Evolutionary conservation across 2,113 vertebrate species (phyloP), one percentile per base, ranked within the genome.

Genomic region (Micromys minutus): DNA sequence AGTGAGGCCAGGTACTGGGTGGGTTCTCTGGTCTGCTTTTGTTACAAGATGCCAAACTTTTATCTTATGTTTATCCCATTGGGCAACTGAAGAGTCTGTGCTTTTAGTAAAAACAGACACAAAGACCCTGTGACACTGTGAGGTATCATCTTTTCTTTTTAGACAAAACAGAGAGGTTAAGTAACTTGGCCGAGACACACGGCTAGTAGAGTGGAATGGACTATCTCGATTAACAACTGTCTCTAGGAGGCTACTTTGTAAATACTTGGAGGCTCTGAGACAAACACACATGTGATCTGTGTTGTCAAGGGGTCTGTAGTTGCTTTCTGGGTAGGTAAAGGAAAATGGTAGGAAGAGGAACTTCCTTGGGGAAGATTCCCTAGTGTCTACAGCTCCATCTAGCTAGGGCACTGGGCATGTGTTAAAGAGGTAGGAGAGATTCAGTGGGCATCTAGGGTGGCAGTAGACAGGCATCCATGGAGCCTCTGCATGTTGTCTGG

Each of bases 161-260:
- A 92, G 85, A 42, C 79, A 31, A 89, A 84, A 61, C 24, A 76
- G 91, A 84, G 67, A 87, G 84, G 42, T 90, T 69, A 75, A 94
- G 21, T 19, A 74, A 67, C 39, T 80, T 80, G 17, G 13, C 61
- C 47, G 59, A 91, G 42, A 47, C 61, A 91, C 77, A 87, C 36
- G 67, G 47, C 24, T 80, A 63, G 47, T 63, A 42, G 61, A 59
- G 47, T 19, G 57, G 42, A 57, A 42, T n/a, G 74, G 63, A 80
- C 59, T 52, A 76, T 31, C 16, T 91, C n/a, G 22, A 17, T 36
- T 42, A 24, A 75, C 67, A 72, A 29, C 5, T 69, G 10, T 59
- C 63, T 87, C 71, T 71, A 39, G 76, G 34, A 26, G 34, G 22
- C 65, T 52, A 31, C 17, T n/a, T 31, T 55, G 55, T n/a, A 50